Evolutionary conservation across 2,797 vertebrate genomes (phyloP).

Genomic region (Tamandua tetradactyla): DNA sequence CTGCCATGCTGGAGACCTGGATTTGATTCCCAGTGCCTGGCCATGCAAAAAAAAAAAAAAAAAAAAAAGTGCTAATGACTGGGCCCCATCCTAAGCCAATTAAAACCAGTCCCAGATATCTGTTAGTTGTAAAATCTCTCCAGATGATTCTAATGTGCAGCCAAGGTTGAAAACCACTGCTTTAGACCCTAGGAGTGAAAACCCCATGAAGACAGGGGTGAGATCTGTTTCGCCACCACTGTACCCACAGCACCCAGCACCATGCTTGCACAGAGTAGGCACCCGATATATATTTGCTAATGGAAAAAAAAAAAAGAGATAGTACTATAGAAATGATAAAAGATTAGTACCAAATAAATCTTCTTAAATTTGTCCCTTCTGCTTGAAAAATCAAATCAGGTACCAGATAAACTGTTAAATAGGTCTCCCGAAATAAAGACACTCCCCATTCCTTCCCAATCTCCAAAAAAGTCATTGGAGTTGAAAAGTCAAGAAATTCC

Average conservation of each 20-base stretch:
- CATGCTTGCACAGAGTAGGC: not conserved
- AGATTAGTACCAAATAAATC: not conserved
- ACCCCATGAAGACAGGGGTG: not conserved
- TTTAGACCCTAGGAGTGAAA: not conserved
- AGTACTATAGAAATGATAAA: not conserved
- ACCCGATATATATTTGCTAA: not conserved
- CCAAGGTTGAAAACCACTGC: not conserved
- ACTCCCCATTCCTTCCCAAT: not conserved
- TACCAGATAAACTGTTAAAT: not conserved
- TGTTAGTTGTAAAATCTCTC: not conserved
- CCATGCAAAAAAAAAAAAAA: too few species aligned
- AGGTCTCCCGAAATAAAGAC: not conserved
- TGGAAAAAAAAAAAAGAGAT: not conserved
- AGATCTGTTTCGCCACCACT: not conserved
- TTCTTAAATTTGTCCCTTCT: not conserved
- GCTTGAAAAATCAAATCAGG: constrained; percentile 18
- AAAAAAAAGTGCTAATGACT: not conserved
- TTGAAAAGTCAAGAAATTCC: not conserved
- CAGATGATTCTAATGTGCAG: not conserved
- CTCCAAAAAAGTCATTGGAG: not conserved
- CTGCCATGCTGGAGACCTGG: too few species aligned
- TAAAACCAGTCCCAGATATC: not conserved
- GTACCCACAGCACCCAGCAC: not conserved
- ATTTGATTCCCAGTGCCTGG: too few species aligned
- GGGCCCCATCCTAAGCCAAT: not conserved